Evolutionary conservation across 2,797 vertebrate genomes (phyloP).

Genomic region (Phoxinus dragarum): DNA sequence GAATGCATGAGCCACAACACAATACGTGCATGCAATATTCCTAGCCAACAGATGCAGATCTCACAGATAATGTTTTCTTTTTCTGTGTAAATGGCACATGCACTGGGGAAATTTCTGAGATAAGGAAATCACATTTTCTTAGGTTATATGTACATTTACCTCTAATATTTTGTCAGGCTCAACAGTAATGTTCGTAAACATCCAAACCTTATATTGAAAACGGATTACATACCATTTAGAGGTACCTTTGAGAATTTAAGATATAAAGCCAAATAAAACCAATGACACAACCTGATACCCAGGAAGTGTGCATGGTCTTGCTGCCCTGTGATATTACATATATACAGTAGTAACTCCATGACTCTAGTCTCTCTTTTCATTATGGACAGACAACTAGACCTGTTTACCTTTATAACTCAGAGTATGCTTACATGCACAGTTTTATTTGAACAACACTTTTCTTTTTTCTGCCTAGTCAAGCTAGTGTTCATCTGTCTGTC

Average conservation of each 20-base stretch:
- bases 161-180: not conserved
- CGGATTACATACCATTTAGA: not conserved
- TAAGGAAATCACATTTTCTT: not conserved
- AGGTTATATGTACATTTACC: not conserved
- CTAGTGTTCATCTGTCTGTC: not conserved
- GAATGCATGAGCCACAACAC: not conserved
- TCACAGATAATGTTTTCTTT: not conserved
- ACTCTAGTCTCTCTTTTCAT: not conserved
- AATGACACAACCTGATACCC: not conserved
- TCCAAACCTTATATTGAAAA: not conserved
- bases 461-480: not conserved
- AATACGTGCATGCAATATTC: not conserved
- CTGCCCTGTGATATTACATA: not conserved
- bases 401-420: not conserved
- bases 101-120: not conserved
- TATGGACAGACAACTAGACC: not conserved
- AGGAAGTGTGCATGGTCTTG: not conserved
- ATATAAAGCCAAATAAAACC: not conserved
- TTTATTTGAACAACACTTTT: not conserved
- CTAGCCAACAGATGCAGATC: not conserved
- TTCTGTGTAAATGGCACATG: not conserved
- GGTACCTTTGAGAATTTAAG: not conserved
- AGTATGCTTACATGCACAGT: not conserved
- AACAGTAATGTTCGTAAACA: not conserved
- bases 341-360: not conserved